Conservation (phyloP, 2,113 vertebrate genomes). For the Acrocephalus kingi region DNA sequence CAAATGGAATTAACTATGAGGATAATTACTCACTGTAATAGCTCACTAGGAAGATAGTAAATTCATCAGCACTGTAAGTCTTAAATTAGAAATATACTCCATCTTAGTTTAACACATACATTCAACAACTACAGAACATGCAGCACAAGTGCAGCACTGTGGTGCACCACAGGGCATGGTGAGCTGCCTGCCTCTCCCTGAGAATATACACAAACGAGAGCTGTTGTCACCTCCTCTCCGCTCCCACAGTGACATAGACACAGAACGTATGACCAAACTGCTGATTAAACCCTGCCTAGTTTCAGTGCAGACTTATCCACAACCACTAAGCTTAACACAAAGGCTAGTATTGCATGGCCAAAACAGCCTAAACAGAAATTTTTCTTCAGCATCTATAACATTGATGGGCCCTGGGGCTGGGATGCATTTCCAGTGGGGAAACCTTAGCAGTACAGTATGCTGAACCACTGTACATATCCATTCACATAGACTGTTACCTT, state of each 20-base stretch:
- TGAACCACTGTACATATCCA: neutral
- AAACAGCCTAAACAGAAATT: neutral
- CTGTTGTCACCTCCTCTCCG: neutral
- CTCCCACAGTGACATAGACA: neutral
- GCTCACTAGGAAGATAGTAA: neutral
- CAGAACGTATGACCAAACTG: rapidly evolving
- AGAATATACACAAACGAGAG: neutral
- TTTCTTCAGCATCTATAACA: neutral
- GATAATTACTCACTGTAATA: neutral
- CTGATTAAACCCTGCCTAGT: neutral
- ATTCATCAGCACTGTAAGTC: neutral
- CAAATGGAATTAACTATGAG: neutral
- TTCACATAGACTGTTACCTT: neutral
- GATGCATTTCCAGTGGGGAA: neutral
- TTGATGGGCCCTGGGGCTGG: neutral
- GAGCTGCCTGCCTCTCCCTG: neutral
- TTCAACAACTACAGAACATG: neutral
- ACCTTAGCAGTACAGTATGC: neutral
- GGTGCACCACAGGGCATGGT: too few species aligned
- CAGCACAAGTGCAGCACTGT: neutral
- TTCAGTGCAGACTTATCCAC: neutral
- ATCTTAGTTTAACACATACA: neutral
- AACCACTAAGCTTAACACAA: neutral
- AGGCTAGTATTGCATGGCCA: neutral
- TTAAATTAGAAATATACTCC: neutral